A percentile compares a stretch with the other conserved stretches of the same genome.
phyloP scores from a whole-genome alignment of 2,888 invertebrate species.

The Erynnis tages region DNA sequence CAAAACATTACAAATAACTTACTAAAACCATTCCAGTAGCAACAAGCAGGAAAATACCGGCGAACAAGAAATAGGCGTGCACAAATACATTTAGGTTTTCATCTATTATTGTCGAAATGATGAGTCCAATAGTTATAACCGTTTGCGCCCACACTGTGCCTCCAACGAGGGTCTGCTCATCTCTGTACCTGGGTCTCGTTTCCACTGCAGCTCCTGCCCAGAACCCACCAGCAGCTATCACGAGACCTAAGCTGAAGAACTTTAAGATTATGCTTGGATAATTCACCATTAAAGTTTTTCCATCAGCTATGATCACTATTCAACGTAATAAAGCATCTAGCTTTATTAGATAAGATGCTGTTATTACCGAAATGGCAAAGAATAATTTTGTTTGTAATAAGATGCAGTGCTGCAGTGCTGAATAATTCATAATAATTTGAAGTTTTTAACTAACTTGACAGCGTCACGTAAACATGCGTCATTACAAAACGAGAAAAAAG shows the following conservation, averaged over 20 bases:
- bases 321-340: too few relatives aligned
- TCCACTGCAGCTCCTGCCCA: slow-evolving; percentile 54
- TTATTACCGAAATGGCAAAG: too few relatives aligned
- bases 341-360: too few relatives aligned
- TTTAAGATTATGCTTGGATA: slow-evolving; percentile 42
- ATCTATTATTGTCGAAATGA: slow-evolving; percentile 48
- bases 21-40: slow-evolving; percentile 48
- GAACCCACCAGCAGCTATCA: slow-evolving; percentile 48
- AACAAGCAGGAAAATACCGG: slow-evolving; percentile 45
- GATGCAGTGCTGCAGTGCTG: too few relatives aligned
- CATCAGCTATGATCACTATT: too few relatives aligned
- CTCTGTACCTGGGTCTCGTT: slow-evolving; percentile 49
- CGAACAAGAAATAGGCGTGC: slow-evolving; percentile 50
- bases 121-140: slow-evolving; percentile 55
- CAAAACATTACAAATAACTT: too few relatives aligned
- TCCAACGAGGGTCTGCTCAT: slow-evolving; percentile 60
- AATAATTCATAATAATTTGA: too few relatives aligned
- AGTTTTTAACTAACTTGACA: too few relatives aligned
- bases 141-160: slow-evolving; percentile 68
- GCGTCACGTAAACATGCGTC: too few relatives aligned
- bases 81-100: slow-evolving; percentile 46
- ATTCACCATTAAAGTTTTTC: slow-evolving; percentile 7
- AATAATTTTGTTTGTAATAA: too few relatives aligned
- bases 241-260: slow-evolving; percentile 44
- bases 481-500: too few relatives aligned